Evolutionary conservation across 1,140 invertebrate genomes (phyloP).

Genomic region (Drosophila littoralis): DNA sequence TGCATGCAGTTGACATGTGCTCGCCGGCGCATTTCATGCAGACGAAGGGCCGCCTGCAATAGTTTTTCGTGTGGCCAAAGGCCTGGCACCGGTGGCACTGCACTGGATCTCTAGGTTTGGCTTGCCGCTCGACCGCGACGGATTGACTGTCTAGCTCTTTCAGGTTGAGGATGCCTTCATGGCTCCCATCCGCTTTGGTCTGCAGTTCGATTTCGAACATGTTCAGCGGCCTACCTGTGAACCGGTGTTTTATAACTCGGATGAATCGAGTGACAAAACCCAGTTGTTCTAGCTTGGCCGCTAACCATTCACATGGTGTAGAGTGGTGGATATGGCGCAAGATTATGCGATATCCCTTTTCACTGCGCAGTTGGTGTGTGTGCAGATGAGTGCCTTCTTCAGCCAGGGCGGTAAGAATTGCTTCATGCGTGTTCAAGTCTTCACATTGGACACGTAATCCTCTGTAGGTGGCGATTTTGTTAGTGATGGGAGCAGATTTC

Average conservation of each 20-base stretch:
- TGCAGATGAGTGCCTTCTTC: background rate
- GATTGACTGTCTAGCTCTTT: too few species aligned
- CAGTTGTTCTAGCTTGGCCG: too few species aligned
- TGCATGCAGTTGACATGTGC: conserved; percentile 5
- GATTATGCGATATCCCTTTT: background rate
- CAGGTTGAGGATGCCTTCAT: too few species aligned
- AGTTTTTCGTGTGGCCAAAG: conserved; percentile 26
- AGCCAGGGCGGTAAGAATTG: background rate
- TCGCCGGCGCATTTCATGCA: conserved; percentile 18
- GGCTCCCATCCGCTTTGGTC: too few species aligned
- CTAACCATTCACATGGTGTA: too few species aligned
- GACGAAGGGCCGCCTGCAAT: background rate
- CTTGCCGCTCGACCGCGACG: background rate
- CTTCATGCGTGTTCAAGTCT: background rate
- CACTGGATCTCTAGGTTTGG: background rate
- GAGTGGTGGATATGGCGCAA: too few species aligned
- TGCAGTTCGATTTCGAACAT: too few species aligned
- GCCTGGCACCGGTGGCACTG: conserved; percentile 16
- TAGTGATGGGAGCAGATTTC: too few species aligned
- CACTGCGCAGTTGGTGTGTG: conserved; percentile 2
- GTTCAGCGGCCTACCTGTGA: too few species aligned
- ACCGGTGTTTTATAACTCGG: too few species aligned
- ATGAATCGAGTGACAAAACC: too few species aligned
- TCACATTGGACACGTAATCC: background rate
- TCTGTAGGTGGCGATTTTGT: too few species aligned